Evolutionary conservation across 2,888 invertebrate species (phyloP), one percentile per base, ranked within the genome.

Genomic region (Drosophila eohydei): DNA sequence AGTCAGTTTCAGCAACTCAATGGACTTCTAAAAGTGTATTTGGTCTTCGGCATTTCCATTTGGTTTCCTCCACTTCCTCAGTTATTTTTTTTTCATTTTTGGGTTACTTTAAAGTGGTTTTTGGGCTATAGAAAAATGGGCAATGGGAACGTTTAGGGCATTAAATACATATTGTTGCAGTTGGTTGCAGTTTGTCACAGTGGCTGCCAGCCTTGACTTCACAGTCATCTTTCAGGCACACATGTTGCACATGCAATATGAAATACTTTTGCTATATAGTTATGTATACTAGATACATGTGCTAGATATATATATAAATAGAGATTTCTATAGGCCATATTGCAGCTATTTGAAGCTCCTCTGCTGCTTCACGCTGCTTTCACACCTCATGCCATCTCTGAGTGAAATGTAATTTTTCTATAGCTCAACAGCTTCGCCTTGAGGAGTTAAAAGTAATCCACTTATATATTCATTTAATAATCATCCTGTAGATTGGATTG

Each of bases 161-260:
- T 48, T 48, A 51, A 60, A 72, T 66, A 66, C 71, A 66, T 54
- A 59, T 67, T 12, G 48, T 48, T 62, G 62, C 68, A 71, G 61
- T 71, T 64, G 71, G 58, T 34, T 70, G 44, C 54, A 51, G 56
- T 71, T 70, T 60, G 66, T 72, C 71, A 54, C 71, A 57, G 67
- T 55, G 60, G 43, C 21, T 21, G 21, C 21, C 21, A 21, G 21
- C 30, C 12, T 0, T 38, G 40, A 40, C 21, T 43, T 16, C 34
- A 62, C 57, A 62, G 44, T 46, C 52, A 54, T 12, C 41, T 40
- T 12, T 9, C n/a, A 14, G 16, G 14, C 30, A 68, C 63, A 68
- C 43, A 63, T 69, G 60, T 50, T 21, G 52, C n/a, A 28, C 52
- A 61, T n/a, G 40, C 60, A 50, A 21, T 12, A 3, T 3, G 28